Evolutionary conservation across 2,797 vertebrate genomes (phyloP), one percentile per base, ranked within the genome.

Genomic region (Glossophaga mutica): DNA sequence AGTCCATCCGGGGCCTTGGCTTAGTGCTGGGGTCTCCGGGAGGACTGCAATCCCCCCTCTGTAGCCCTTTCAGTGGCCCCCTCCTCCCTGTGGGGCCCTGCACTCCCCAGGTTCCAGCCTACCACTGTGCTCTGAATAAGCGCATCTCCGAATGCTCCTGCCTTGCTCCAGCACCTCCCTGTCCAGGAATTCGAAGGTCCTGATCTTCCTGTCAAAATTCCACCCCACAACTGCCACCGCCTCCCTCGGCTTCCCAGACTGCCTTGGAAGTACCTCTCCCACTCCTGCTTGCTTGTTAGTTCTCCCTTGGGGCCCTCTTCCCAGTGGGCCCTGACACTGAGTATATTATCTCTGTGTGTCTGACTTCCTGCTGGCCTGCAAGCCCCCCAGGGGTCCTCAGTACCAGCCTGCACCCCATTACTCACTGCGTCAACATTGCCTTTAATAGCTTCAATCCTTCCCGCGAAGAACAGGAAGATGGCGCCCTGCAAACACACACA

Each of bases 401-500:
- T 62, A 34, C 42, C 2, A 3, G 32, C 82, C 84, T 0, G 0
- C 8, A 44, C 29, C n/a, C 81, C 9, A 46, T 91, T 96, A 99
- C 99, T 99, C 98, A 99, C 99, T 96, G 97, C 98, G 96, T 99
- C 99, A 97, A 99, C 98, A 97, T 99, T 99, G 98, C 99, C 99
- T 99, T 99, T 99, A 87, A 99, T 99, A 97, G 98, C 99, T 97
- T 99, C 99, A 98, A 99, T 99, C 98, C 99, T 99, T 95, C 99
- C 99, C 86, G 99, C 99, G 87, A 99, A 99, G 98, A 99, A 99
- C 98, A 99, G 98, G 98, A 99, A 99, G 98, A 99, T 99, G 97
- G 99, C 99, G 44, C 99, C 99, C 99, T 99, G 97, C 59, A 97
- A 98, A 76, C 91, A 96, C 48, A 96, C 0, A 0, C 2, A 8